Evolutionary conservation across 2,888 invertebrate genomes (phyloP).

Genomic region (Temnothorax unifasciatus): DNA sequence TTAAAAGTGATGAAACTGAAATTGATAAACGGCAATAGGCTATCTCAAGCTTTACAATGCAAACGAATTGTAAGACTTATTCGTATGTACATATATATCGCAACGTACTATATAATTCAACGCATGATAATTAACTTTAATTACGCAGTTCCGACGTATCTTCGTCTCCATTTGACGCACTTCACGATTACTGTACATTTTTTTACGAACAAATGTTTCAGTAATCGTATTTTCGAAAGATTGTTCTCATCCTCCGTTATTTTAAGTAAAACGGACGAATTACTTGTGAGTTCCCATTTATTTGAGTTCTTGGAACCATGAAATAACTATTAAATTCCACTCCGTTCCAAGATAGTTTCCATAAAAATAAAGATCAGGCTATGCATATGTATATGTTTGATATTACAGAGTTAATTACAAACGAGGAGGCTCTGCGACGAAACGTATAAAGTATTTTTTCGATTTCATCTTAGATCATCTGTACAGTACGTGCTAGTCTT

Average conservation of each 20-base stretch:
- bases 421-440: neutral
- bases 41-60: slow-evolving; percentile 39
- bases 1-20: neutral
- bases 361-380: neutral
- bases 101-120: neutral
- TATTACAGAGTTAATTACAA: neutral
- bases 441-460: slow-evolving; percentile 8
- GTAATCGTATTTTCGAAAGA: neutral
- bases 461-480: neutral
- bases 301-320: neutral
- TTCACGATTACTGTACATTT: neutral
- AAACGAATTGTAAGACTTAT: slow-evolving; percentile 27
- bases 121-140: neutral
- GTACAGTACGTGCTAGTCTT: slow-evolving; percentile 2
- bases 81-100: slow-evolving; percentile 39
- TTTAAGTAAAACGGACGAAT: neutral
- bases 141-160: neutral
- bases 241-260: neutral
- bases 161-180: neutral
- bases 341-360: neutral
- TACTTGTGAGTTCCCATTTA: neutral
- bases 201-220: neutral
- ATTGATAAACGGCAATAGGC: neutral
- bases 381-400: neutral
- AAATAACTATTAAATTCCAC: neutral